Percentiles rank a stretch among this genome's conserved stretches.
Evolutionary conservation across 2,113 vertebrate species (phyloP).

Genomic region (Archilochus colubris): DNA sequence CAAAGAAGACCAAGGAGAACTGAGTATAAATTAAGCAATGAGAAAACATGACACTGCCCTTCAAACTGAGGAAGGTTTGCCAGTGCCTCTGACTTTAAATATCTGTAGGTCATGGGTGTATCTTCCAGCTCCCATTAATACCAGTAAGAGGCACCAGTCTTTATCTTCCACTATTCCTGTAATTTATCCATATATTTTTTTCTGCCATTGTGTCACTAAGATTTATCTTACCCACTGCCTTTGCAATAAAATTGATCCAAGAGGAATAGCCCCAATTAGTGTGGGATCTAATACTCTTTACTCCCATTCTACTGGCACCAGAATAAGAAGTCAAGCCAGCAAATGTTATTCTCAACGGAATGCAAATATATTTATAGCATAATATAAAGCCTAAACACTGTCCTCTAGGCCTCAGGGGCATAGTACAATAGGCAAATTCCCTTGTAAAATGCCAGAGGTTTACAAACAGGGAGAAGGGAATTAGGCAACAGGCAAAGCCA

Average conservation of each 20-base stretch:
- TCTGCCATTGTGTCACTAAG: background rate
- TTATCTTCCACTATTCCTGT: rapidly evolving
- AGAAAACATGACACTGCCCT: background rate
- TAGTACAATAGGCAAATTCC: background rate
- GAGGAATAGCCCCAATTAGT: background rate
- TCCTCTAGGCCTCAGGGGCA: background rate
- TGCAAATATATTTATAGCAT: background rate
- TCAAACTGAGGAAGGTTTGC: background rate
- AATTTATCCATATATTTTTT: background rate
- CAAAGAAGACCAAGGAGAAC: background rate
- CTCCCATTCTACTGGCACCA: background rate
- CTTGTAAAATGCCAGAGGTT: background rate
- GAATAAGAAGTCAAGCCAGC: background rate
- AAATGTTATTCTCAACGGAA: background rate
- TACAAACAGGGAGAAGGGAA: background rate
- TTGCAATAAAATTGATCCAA: background rate
- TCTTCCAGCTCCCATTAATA: background rate
- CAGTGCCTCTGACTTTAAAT: background rate
- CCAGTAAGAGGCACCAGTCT: background rate
- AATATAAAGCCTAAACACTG: background rate
- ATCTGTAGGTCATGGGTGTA: background rate
- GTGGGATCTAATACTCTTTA: background rate
- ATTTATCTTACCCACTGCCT: background rate
- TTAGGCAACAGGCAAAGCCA: background rate
- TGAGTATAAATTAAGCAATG: background rate